Base-by-base conservation (phyloP, 2,888 invertebrate genomes). In the Diogma glabrata region DNA sequence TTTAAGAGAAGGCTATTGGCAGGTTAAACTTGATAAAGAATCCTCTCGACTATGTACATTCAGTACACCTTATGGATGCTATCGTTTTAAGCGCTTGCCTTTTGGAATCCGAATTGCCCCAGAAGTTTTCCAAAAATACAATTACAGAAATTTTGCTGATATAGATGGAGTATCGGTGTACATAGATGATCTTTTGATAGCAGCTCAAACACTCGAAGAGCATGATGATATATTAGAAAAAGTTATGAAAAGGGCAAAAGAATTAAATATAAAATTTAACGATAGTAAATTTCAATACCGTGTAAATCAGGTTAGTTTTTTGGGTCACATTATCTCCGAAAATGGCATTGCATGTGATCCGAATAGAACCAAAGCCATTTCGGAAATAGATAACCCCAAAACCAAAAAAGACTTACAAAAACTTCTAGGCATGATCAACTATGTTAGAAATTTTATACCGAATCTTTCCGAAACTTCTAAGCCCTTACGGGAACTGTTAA, bases 381-480 rank as follows among this genome's bases (percentile, higher is more conserved):
- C n/a, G n/a, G n/a, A n/a, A n/a, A n/a, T n/a, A n/a, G n/a, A n/a
- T n/a, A 38, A 16, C 17, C 38, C 38, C 10, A 14, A 17, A 38
- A 16, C 14, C 17, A 38, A 38, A 4, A 17, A 17, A 8, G 17
- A 38, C 17, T 38, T 38, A 17, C 38, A 38, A 5, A 38, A 38
- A 16, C 38, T 38, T 6, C 51, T 56, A 5, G 38, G 55, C 22
- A 56, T 56, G 52, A 40, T 57, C 7, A 56, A 56, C 53, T 56
- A 55, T 51, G 46, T 53, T 12, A 38, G 53, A 36, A 40, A n/a
- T 19, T 56, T 52, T 36, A 52, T 54, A 40, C 54, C 52, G 7
- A 55, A 55, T 47, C 24, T 57, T 4, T 28, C 57, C 8, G 47
- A 54, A 23, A 36, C 49, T 17, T 52, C 53, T n/a, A 40, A 48